Conservation (phyloP, 2,888 invertebrate species). For the Sisyra terminalis region DNA sequence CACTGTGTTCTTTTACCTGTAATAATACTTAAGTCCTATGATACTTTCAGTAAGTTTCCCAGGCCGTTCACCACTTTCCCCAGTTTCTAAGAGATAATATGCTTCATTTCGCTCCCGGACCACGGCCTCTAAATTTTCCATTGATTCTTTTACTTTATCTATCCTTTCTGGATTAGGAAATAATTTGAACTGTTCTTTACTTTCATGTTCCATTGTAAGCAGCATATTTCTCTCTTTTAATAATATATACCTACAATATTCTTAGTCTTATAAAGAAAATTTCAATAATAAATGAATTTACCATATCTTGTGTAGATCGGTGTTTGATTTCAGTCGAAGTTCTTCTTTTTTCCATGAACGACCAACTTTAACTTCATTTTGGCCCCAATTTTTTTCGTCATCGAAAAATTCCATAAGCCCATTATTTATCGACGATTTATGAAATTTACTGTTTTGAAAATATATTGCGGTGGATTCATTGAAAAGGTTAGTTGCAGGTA, state of each 20-base stretch:
- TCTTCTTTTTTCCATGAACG: constrained; percentile 83
- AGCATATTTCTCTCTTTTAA: constrained; percentile 96
- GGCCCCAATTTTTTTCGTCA: constrained; percentile 66
- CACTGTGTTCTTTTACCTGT: constrained; percentile 29
- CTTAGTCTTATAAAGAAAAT: background rate
- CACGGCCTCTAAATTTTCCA: constrained; percentile 83
- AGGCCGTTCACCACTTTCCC: constrained; percentile 65
- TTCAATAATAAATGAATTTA: constrained; percentile 34
- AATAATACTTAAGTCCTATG: constrained; percentile 42
- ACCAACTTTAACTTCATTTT: constrained; percentile 57
- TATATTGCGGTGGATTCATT: background rate
- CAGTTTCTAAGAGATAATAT: constrained; percentile 77
- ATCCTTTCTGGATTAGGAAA: constrained; percentile 88
- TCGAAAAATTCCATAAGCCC: constrained; percentile 85
- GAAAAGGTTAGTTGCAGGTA: background rate
- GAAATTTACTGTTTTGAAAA: constrained; percentile 10
- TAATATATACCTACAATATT: constrained; percentile 47
- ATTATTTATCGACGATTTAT: constrained; percentile 25
- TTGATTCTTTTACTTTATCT: constrained; percentile 88
- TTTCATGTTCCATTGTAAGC: constrained; percentile 83
- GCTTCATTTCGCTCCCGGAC: constrained; percentile 86
- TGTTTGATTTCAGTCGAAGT: constrained; percentile 83
- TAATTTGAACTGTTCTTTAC: constrained; percentile 41
- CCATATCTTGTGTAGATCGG: constrained; percentile 95
- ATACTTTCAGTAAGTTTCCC: constrained; percentile 35